phyloP scores from a whole-genome alignment of 2,797 vertebrate species.

The Myripristis murdjan region DNA sequence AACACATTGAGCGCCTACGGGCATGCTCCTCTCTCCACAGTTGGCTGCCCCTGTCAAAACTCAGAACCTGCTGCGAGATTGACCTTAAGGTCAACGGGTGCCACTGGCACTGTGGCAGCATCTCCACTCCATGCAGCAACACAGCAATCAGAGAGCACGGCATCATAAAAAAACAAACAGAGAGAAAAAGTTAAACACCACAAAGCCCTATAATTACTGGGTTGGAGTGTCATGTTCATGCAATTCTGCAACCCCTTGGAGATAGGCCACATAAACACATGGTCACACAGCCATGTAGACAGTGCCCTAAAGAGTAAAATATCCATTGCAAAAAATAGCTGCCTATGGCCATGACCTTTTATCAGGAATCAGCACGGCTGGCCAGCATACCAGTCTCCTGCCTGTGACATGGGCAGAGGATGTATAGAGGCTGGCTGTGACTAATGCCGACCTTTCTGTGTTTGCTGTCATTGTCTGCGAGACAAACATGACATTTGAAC shows the following conservation, averaged over 20 bases:
- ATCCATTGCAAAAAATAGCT: constrained; percentile 39
- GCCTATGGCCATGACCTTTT: constrained; percentile 63
- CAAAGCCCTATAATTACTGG: constrained; percentile 47
- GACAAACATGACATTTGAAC: constrained; percentile 9
- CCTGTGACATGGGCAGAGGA: constrained; percentile 26
- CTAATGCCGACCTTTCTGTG: constrained; percentile 40
- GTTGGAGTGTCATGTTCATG: constrained; percentile 28
- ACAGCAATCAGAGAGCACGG: constrained; percentile 60
- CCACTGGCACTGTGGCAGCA: constrained; percentile 69
- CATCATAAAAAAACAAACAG: constrained; percentile 52
- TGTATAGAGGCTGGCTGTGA: constrained; percentile 29
- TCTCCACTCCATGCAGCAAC: constrained; percentile 54
- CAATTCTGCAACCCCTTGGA: constrained; percentile 28
- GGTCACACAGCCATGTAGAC: constrained; percentile 10
- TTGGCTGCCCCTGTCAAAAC: constrained; percentile 84
- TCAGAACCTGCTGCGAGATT: constrained; percentile 83
- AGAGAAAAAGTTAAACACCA: constrained; percentile 49
- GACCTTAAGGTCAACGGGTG: constrained; percentile 81
- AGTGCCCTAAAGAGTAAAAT: constrained; percentile 46
- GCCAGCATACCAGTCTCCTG: constrained; percentile 38
- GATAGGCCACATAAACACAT: constrained; percentile 29
- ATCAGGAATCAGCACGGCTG: constrained; percentile 43
- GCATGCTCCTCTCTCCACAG: constrained; percentile 76
- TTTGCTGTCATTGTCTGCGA: constrained; percentile 5
- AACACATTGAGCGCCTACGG: constrained; percentile 68